Base-by-base conservation (phyloP, 2,797 vertebrate species). In the Sebastes iracundus region DNA sequence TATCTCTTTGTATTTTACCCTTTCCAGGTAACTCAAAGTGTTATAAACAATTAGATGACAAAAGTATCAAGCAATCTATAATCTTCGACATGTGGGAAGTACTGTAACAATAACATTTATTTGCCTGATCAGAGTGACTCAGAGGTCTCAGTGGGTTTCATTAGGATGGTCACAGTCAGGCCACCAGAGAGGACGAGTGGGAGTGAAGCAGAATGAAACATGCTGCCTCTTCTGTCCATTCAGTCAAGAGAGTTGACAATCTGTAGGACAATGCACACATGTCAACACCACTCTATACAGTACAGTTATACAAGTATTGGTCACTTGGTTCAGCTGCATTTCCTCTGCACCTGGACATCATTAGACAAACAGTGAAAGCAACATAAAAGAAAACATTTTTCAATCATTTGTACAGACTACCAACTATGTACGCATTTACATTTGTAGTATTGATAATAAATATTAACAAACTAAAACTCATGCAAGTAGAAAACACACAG, bases 71-170 rank as follows among this genome's bases (percentile, higher is more conserved):
- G 61, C 32, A 18, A 74, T 63, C 10, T 12, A 4, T 28, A 32
- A 38, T 66, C 14, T 14, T 71, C 0, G 1, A 38, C 5, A 59
- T 49, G 3, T 64, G 14, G 22, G 27, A 80, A 58, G 11, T 53
- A 33, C 9, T 77, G 67, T 27, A 8, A 38, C n/a, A 69, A 22
- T 67, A 16, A 53, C 6, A 33, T 61, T 9, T 67, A 52, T 75
- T 80, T 53, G 46, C 10, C 18, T 53, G 55, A 63, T 10, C 23
- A 56, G 52, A 64, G 58, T 60, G 28, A 63, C 65, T 79, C 75
- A 49, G 28, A 60, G 55, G 13, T 73, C 84, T 79, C 86, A 55
- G 80, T 52, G 83, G 86, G 38, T 59, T 79, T 80, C 80, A 89
- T 89, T 85, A 68, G 6, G 32, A 76, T 27, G 84, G 72, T 46